phyloP scores from a whole-genome alignment of 1,140 invertebrate species.

The Pomacea maculata region DNA sequence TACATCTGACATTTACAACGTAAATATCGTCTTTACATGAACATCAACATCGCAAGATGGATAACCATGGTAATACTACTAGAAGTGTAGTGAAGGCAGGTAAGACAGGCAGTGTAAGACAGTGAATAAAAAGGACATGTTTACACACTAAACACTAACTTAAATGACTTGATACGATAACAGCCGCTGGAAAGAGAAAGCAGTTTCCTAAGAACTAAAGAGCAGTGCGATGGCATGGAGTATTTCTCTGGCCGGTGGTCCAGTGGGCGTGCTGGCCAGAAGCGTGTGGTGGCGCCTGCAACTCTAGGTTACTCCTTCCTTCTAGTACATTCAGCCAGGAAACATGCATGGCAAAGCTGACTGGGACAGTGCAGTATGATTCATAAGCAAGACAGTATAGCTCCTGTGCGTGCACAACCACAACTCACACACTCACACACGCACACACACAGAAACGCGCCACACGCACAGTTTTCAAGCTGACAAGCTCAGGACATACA shows the following conservation, averaged over 20 bases:
- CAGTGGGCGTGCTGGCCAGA: background rate
- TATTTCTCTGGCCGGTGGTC: too few relatives aligned
- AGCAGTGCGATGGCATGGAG: background rate
- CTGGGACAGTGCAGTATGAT: too few relatives aligned
- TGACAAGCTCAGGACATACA: too few relatives aligned
- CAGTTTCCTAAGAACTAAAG: background rate
- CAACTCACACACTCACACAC: conserved; percentile 5
- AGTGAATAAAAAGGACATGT: too few relatives aligned
- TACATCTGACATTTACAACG: too few relatives aligned
- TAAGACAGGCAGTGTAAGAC: background rate
- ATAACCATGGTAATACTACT: background rate
- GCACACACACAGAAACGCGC: conserved; percentile 5
- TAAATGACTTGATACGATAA: too few relatives aligned
- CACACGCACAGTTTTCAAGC: background rate
- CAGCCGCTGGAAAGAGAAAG: background rate
- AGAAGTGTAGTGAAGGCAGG: background rate
- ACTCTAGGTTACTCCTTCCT: background rate
- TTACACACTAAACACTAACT: too few relatives aligned
- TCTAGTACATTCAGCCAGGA: background rate
- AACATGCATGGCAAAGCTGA: background rate
- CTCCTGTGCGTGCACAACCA: background rate
- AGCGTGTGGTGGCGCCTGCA: background rate
- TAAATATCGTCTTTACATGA: too few relatives aligned
- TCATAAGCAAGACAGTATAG: too few relatives aligned
- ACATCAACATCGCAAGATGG: background rate